Base-by-base conservation (phyloP, 2,888 invertebrate species). In the Oscheius sp. region DNA sequence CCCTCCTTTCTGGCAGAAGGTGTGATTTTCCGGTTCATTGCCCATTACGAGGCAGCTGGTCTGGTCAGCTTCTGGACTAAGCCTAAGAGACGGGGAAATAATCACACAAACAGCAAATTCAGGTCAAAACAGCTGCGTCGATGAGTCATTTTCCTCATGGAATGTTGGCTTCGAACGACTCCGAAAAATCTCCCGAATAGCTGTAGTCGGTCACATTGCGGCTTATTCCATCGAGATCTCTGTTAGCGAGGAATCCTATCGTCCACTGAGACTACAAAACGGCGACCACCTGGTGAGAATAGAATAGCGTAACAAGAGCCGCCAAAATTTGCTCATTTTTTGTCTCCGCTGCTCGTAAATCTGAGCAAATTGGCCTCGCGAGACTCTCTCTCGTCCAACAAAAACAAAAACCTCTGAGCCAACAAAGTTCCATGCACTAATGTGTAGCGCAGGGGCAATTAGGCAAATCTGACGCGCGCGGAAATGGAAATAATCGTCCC, bases 171-270 rank as follows among this genome's bases (percentile, higher is more conserved):
- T 61, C 45, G 45, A 42, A 15, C n/a, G 45, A n/a, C 61, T 45
- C 12, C 42, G 61, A n/a, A 52, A 63, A 34, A 64, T 81, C 23
- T 74, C 73, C 45, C 70, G 82, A 31, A 61, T 84, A 20, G 81
- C 82, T 12, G 77, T 84, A 27, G 74, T 79, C 29, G 82, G 83
- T 10, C 84, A 82, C 42, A 76, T 83, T 29, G 74, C 79, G 15
- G 83, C 80, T 33, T 84, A 81, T 58, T 72, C 77, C 52, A 75
- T 84, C 25, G 70, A 75, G 52, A 61, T 73, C 31, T 69, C 73
- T 52, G 76, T 83, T 31, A 74, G 76, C 48, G 83, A 83, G 50
- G 80, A 73, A n/a, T 69, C 71, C 25, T 77, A 70, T 52, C 65
- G 71, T 53, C 61, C 70, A 23, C 65, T 79, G 25, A 64, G 73